Evolutionary conservation across 2,797 vertebrate genomes (phyloP), one percentile per base, ranked within the genome.

Genomic region (Agapornis canus): DNA sequence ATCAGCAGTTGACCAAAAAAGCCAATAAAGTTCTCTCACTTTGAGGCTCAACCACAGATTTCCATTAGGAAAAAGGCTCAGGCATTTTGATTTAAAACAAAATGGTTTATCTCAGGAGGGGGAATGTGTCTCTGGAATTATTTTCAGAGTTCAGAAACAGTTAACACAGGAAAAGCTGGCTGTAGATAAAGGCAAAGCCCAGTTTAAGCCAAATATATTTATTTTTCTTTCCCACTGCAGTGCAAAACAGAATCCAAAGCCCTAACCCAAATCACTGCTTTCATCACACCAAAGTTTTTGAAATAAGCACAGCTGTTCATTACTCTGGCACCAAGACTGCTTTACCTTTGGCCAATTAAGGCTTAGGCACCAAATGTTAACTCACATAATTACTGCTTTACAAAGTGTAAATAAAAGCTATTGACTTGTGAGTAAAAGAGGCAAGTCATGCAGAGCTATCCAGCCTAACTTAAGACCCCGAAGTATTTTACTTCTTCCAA

Each of bases 401-500:
- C 56, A 65, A 91, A 68, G 43, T 16, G 59, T 35, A 84, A 84
- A 90, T 20, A 65, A 83, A 89, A 83, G 56, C 66, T 37, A 35
- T 35, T 32, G 72, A 69, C 21, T 54, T 63, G 47, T 48, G 21
- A 86, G 40, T 47, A 59, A 72, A 80, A 45, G 29, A 71, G 13
- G 25, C 43, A 85, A 45, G 47, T 35, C 61, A 15, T 5, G 5
- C 39, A 68, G 45, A 89, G 75, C 47, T 39, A 63, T 17, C 40
- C 84, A 25, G 32, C 71, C 13, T 65, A 92, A 90, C 61, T 84
- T 89, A 66, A 95, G 70, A 78, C 43, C 56, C 61, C 12, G 0
- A 89, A 90, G 71, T 59, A 69, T 84, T 84, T 76, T 82, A 79
- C 69, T 27, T 70, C 60, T 92, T 93, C 64, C 94, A 91, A 37